A percentile compares a stretch with the other conserved stretches of the same genome.
Conservation (phyloP, 2,888 invertebrate genomes). For the Orchestes rusci region DNA sequence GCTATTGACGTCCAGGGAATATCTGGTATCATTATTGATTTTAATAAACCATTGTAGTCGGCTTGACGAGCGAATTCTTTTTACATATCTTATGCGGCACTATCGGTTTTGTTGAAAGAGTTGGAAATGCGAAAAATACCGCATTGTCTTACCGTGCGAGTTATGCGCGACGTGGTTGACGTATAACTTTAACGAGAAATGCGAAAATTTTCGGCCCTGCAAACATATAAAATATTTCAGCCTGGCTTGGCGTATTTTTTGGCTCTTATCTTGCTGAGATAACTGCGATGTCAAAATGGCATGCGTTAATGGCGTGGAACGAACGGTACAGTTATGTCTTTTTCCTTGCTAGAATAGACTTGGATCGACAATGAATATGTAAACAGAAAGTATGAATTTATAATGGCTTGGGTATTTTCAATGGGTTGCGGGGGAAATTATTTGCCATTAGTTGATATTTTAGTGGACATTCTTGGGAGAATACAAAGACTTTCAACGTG, state of each 20-base stretch:
- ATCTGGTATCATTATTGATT: conserved; percentile 24
- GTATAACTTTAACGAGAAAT: conserved; percentile 22
- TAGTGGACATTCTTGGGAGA: too few species aligned
- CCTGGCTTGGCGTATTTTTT: conserved; percentile 1
- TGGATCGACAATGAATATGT: too few species aligned
- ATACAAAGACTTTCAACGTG: too few species aligned
- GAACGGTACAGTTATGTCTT: too few species aligned
- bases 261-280: conserved; percentile 14
- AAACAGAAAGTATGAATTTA: too few species aligned
- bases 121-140: conserved; percentile 24
- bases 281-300: too few species aligned
- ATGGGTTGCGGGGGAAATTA: too few species aligned
- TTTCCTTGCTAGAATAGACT: too few species aligned
- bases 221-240: conserved; percentile 14
- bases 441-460: too few species aligned
- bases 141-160: conserved; percentile 21
- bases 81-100: conserved; percentile 23
- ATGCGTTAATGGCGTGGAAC: too few species aligned
- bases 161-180: conserved; percentile 16
- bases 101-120: conserved; percentile 22
- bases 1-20: conserved; percentile 3
- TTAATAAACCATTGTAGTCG: conserved; percentile 24
- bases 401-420: too few species aligned
- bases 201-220: conserved; percentile 18
- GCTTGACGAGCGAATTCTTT: conserved; percentile 22